Evolutionary conservation across 2,113 vertebrate genomes (phyloP).

Genomic region (Motacilla tschutschensis): DNA sequence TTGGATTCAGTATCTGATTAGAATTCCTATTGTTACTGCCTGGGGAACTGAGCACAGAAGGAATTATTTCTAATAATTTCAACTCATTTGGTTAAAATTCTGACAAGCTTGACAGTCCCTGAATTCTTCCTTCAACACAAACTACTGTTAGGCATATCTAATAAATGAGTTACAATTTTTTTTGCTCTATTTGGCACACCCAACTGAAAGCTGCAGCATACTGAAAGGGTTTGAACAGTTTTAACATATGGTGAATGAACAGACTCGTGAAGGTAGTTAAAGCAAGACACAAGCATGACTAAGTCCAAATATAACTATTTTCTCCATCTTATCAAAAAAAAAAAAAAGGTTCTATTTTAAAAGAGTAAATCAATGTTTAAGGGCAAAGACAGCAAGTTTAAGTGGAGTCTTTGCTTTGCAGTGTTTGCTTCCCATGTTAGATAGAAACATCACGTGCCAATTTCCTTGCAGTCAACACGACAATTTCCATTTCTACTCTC

Average conservation of each 20-base stretch:
- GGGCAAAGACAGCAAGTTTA: neutral
- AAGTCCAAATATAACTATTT: neutral
- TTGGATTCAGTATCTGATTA: neutral
- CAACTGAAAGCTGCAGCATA: neutral
- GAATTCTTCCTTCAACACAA: neutral
- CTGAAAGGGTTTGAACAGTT: neutral
- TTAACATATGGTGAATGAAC: neutral
- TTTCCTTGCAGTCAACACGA: neutral
- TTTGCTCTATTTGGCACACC: neutral
- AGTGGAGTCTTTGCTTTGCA: neutral
- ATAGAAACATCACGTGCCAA: fast-evolving
- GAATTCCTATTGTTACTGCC: neutral
- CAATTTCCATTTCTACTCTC: neutral
- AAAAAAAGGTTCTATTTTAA: neutral
- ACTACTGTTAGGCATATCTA: neutral
- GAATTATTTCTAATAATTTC: slow-evolving; percentile 17
- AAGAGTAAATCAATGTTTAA: neutral
- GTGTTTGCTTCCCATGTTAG: neutral
- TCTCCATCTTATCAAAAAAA: neutral
- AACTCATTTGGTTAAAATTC: neutral
- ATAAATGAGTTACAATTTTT: neutral
- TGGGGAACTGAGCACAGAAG: neutral
- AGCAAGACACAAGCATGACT: neutral
- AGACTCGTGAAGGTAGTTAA: neutral
- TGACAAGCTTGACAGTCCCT: neutral